phyloP scores from a whole-genome alignment of 2,113 vertebrate genomes.

The Gambusia holbrooki region DNA sequence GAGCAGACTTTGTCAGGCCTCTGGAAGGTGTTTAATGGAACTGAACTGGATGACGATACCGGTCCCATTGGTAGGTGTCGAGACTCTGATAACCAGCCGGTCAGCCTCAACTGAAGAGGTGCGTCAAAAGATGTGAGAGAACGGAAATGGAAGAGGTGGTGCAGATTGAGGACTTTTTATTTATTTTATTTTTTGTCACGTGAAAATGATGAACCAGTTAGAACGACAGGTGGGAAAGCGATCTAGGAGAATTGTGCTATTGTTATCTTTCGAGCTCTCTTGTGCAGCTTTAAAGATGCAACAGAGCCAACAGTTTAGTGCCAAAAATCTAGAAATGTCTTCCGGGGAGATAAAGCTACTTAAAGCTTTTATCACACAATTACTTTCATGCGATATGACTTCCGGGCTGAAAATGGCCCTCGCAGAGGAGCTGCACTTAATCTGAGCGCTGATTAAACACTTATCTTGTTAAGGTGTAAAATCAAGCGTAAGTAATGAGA shows the following conservation, averaged over 20 bases:
- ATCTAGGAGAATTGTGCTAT: conserved; percentile 29
- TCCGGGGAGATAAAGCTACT: conserved; percentile 34
- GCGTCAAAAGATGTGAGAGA: conserved; percentile 11
- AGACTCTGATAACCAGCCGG: conserved; percentile 63
- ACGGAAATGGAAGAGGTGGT: conserved; percentile 26
- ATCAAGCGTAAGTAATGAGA: conserved; percentile 25
- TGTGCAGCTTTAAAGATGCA: conserved; percentile 21
- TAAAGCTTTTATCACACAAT: conserved; percentile 39
- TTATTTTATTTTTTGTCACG: conserved; percentile 30
- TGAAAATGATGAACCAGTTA: conserved; percentile 40
- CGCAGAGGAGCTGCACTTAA: conserved; percentile 20
- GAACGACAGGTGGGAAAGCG: conserved; percentile 12
- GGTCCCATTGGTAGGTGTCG: conserved; percentile 23
- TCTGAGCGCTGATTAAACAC: conserved; percentile 31
- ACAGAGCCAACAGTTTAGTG: conserved; percentile 44
- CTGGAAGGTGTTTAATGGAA: conserved; percentile 48
- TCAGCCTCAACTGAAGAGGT: conserved; percentile 32
- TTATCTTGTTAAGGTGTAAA: conserved; percentile 34
- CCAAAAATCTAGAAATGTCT: conserved; percentile 35
- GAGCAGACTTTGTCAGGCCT: conserved; percentile 29
- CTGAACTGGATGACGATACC: conserved; percentile 52
- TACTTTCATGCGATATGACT: conserved; percentile 21
- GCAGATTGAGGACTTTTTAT: conserved; percentile 32
- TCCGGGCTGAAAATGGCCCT: conserved; percentile 28
- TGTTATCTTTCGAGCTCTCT: conserved; percentile 38